Base-by-base conservation (phyloP, 1,140 invertebrate genomes). In the Procambarus virginalis region DNA sequence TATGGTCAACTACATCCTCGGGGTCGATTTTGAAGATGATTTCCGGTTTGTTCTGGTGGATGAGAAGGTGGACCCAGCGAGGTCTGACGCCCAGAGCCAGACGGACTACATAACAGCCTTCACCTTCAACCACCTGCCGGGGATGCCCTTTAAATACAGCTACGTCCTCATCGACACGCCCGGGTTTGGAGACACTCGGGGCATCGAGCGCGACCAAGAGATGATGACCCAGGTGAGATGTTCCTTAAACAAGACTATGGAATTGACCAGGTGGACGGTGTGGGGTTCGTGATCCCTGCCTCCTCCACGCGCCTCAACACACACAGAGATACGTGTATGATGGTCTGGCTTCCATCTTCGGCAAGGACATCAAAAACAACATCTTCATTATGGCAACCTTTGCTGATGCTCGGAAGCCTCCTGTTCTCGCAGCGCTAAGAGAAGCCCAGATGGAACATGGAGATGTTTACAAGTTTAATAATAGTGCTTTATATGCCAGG, bases 141-240 rank as follows among this genome's bases (percentile, higher is more conserved):
- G 84, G 45, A 86, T 86, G 84, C 84, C 84, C 9, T 86, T 86
- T 86, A 73, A 86, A 0, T 86, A 77, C 9, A 86, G 76, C 17
- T 86, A 86, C 45, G 73, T 86, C 9, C 45, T 86, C 10, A 86
- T 86, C 34, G 84, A 86, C 49, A 55, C 51, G 0, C 51, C 51
- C 2, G 51, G 51, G 51, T 55, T 55, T 3, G 1, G 51, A 12
- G 51, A 86, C 51, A 55, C 51, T 2, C 51, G 51, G 12, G 51
- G 51, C 51, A 55, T 55, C 2, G 2, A 2, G 4, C 80, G 80
- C 22, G 80, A 82, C 17, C 51, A n/a, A 10, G 51, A 82, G 22
- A 82, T 82, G 58, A 4, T 64, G 0, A 82, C 55, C 55, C 80
- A 82, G 4, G 8, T 82, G 20, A 64, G 34, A 34, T n/a, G 2